A percentile compares a stretch with the other conserved stretches of the same genome.
phyloP scores from a whole-genome alignment of 1,140 invertebrate species.

The Marisa cornuarietis region DNA sequence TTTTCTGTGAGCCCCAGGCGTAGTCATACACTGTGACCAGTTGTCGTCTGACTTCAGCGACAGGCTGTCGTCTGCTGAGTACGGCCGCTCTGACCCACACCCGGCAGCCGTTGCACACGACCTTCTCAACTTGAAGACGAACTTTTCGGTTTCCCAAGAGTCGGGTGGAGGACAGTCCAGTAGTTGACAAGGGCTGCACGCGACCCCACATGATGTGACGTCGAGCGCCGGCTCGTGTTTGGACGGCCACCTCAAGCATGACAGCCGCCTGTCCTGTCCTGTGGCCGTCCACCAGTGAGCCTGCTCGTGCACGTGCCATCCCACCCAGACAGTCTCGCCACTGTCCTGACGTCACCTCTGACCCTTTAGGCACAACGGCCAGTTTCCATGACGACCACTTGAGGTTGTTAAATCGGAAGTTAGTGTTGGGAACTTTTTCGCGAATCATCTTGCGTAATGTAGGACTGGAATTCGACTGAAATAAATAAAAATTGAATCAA shows the following conservation, averaged over 20 bases:
- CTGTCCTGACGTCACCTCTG: background rate
- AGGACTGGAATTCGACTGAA: background rate
- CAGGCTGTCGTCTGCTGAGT: too few relatives aligned
- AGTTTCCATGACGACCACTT: conserved; percentile 12
- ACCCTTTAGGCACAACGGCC: conserved; percentile 5
- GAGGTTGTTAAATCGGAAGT: conserved; percentile 36
- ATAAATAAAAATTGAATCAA: too few relatives aligned
- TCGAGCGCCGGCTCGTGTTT: conserved; percentile 5
- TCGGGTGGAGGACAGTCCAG: background rate
- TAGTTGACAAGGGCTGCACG: conserved; percentile 3
- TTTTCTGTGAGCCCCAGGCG: background rate
- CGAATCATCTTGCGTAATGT: conserved; percentile 28
- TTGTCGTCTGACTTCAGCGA: too few relatives aligned
- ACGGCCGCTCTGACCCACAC: conserved; percentile 1
- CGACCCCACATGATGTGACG: conserved; percentile 23
- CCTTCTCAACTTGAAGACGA: conserved; percentile 7
- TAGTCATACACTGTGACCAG: background rate
- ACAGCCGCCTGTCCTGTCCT: conserved; percentile 2
- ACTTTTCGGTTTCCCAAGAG: background rate
- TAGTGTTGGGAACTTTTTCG: conserved; percentile 32
- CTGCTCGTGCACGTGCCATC: conserved; percentile 1
- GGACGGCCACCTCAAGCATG: conserved; percentile 37
- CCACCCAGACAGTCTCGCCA: conserved; percentile 16
- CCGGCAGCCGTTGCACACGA: conserved; percentile 12
- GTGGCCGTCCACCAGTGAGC: background rate